These are phyloP conservation scores for Cyclura pinguis DNA, from an alignment of 2,797 vertebrate species.

Conservation along the genomic window DNA sequence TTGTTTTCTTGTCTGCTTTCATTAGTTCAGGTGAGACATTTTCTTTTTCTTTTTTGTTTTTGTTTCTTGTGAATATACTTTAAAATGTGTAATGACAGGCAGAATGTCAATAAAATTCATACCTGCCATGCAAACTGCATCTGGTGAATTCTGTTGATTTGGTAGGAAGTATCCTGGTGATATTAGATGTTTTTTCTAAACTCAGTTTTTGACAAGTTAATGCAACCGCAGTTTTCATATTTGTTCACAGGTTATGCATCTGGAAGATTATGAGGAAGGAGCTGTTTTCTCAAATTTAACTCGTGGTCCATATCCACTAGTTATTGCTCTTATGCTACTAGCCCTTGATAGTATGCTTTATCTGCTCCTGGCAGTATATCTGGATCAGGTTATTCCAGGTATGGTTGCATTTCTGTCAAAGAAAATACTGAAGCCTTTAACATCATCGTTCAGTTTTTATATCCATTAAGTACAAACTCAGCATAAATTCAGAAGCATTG, in stretches of 20 bases:
- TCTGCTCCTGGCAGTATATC: conserved; percentile 90
- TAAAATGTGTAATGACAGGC: background rate
- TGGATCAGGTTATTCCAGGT: conserved; percentile 97
- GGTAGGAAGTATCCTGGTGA: background rate
- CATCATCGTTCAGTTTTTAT: background rate
- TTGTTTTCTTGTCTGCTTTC: no score
- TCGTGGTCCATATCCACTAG: conserved; percentile 90
- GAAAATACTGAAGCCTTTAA: background rate
- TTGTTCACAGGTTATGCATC: conserved; percentile 89
- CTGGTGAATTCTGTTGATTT: background rate
- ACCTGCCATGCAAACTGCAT: background rate
- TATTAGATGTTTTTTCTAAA: fast-evolving
- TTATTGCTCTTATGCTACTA: conserved; percentile 87
- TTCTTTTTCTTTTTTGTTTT: background rate
- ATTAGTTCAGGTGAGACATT: background rate
- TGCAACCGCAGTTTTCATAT: background rate
- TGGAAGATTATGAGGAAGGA: conserved; percentile 93
- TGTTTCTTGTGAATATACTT: background rate
- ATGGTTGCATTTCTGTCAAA: background rate
- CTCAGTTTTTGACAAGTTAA: background rate
- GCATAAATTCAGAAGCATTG: background rate
- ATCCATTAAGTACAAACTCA: background rate
- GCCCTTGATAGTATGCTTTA: conserved; percentile 91
- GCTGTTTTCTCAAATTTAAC: conserved; percentile 87
- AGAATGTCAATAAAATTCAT: background rate